Conservation (phyloP, 2,797 vertebrate genomes). For the Hyperoplus immaculatus region DNA sequence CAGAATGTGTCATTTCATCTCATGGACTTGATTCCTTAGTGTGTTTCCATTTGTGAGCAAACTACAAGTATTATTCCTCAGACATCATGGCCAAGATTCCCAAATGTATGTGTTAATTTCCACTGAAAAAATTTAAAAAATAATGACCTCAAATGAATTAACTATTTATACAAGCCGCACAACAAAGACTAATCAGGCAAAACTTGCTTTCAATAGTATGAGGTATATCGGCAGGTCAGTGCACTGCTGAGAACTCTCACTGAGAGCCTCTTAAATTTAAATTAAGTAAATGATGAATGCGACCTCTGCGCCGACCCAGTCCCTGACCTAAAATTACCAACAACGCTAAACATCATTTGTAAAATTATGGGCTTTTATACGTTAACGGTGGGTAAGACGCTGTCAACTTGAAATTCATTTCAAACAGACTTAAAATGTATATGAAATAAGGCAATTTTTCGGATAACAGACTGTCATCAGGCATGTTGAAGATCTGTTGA, state of each 20-base stretch:
- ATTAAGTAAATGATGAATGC: slow-evolving; percentile 19
- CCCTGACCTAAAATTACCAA: slow-evolving; percentile 30
- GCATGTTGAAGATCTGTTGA: too few relatives aligned
- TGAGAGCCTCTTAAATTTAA: slow-evolving; percentile 28
- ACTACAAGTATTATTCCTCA: background rate
- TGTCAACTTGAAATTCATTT: background rate
- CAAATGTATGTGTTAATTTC: background rate
- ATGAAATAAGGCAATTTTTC: too few relatives aligned
- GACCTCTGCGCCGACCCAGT: slow-evolving; percentile 7
- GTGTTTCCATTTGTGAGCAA: background rate
- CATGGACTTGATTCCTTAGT: too few relatives aligned
- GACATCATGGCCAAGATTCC: background rate
- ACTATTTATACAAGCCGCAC: background rate
- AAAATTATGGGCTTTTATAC: slow-evolving; percentile 10
- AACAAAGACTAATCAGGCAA: background rate
- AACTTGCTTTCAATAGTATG: slow-evolving; percentile 11
- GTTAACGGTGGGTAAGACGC: background rate
- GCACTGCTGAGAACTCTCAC: slow-evolving; percentile 19
- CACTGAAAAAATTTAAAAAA: background rate
- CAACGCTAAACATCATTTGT: slow-evolving; percentile 12
- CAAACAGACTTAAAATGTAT: background rate
- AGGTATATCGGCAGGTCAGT: slow-evolving; percentile 18
- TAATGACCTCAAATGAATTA: background rate
- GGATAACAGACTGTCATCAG: too few relatives aligned
- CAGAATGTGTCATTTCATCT: background rate